A percentile compares a stretch with the other conserved stretches of the same genome.
Evolutionary conservation across 2,113 vertebrate species (phyloP).

Genomic region (Dolichallabes microphthalmus): DNA sequence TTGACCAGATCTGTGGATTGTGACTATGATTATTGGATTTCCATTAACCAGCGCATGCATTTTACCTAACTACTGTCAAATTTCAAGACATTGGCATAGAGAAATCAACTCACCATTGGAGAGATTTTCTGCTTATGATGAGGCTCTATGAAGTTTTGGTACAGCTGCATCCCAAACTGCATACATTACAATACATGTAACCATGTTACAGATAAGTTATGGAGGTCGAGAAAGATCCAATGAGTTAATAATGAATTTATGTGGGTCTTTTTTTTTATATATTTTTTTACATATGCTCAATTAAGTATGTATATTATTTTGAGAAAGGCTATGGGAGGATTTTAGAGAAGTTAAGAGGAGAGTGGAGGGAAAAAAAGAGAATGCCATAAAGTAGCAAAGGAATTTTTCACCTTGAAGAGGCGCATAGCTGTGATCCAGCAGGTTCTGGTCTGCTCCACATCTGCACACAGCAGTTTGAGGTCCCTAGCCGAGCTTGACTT

Average conservation of each 20-base stretch:
- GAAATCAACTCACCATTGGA: slow-evolving; percentile 81
- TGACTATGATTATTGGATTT: not conserved
- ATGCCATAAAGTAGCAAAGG: slow-evolving; percentile 32
- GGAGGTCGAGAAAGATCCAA: not conserved
- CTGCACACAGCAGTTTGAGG: slow-evolving; percentile 94
- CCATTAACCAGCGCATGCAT: not conserved
- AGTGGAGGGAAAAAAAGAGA: not conserved
- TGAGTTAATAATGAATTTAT: not conserved
- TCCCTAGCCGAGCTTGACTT: slow-evolving; percentile 86
- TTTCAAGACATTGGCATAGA: not conserved
- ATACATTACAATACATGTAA: slow-evolving; percentile 57
- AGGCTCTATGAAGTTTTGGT: slow-evolving; percentile 92
- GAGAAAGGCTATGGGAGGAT: not conserved
- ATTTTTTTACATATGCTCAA: not conserved
- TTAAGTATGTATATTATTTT: not conserved
- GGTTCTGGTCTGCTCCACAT: slow-evolving; percentile 89
- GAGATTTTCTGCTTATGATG: slow-evolving; percentile 86
- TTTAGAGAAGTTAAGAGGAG: not conserved
- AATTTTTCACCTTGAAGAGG: slow-evolving; percentile 88
- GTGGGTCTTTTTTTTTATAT: not conserved
- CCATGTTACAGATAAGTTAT: not conserved
- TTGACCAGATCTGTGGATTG: not conserved
- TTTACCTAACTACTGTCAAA: not conserved
- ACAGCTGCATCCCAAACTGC: slow-evolving; percentile 93
- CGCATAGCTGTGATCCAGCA: slow-evolving; percentile 97